Conservation (phyloP, 2,113 vertebrate species). For the Corythornis cristatus region DNA sequence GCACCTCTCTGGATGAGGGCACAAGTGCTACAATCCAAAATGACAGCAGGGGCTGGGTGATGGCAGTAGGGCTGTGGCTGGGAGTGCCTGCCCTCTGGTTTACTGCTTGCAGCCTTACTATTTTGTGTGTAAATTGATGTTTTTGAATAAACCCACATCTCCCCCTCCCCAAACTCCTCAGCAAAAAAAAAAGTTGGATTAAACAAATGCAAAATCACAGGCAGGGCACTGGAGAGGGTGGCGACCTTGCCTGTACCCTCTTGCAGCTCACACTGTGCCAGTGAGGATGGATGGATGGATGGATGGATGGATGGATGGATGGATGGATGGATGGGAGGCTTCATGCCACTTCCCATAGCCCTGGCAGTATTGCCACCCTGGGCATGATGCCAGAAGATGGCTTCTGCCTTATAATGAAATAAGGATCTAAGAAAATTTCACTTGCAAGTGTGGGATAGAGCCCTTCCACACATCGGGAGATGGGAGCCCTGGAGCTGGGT, state of each 20-base stretch:
- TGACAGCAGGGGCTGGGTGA: neutral
- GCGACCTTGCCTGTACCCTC: neutral
- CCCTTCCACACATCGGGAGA: neutral
- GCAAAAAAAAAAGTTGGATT: neutral
- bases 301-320: neutral
- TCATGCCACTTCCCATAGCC: neutral
- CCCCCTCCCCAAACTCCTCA: neutral
- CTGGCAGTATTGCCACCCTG: neutral
- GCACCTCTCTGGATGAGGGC: neutral
- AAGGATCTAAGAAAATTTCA: conserved; percentile 46
- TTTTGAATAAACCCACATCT: neutral
- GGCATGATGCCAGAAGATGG: conserved; percentile 61
- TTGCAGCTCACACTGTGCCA: accelerated
- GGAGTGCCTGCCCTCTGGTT: neutral
- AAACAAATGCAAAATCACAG: neutral
- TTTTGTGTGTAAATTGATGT: neutral
- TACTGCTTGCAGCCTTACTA: neutral
- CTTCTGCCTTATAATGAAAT: conserved; percentile 56
- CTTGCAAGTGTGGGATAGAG: neutral
- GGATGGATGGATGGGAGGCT: neutral
- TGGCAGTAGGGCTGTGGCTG: neutral
- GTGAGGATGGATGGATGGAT: neutral
- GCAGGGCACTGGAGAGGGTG: accelerated
- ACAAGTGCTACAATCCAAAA: neutral
- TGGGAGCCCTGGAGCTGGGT: neutral